Percentiles rank a stretch among this genome's conserved stretches.
These are phyloP conservation scores for Centropristis striata DNA, from an alignment of 2,113 vertebrate species.

Conservation along the genomic window DNA sequence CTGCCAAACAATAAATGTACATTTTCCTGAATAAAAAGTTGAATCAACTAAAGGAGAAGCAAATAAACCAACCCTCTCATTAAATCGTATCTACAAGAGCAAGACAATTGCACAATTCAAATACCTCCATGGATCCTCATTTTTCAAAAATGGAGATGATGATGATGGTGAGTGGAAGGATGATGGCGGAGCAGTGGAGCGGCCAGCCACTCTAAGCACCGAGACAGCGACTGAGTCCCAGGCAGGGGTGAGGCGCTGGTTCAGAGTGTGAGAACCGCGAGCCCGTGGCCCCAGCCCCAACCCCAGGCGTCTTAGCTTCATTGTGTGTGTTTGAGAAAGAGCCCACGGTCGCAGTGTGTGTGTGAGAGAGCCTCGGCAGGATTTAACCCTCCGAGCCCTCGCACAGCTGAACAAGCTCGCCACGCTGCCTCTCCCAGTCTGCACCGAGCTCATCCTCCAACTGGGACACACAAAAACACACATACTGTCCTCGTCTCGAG, in stretches of 20 bases:
- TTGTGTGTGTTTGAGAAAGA: slow-evolving; percentile 67
- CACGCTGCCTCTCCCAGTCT: slow-evolving; percentile 68
- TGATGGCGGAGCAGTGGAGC: slow-evolving; percentile 53
- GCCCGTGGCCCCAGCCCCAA: slow-evolving; percentile 63
- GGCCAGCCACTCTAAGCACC: slow-evolving; percentile 69
- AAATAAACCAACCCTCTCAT: slow-evolving; percentile 14
- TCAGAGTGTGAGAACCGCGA: slow-evolving; percentile 79
- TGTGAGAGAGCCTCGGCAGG: slow-evolving; percentile 66
- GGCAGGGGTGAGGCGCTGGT: slow-evolving; percentile 45
- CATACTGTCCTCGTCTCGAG: slow-evolving; percentile 64
- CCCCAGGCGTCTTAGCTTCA: slow-evolving; percentile 70
- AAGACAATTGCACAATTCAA: slow-evolving; percentile 18
- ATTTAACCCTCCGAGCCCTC: slow-evolving; percentile 82
- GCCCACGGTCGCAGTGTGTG: slow-evolving; percentile 53
- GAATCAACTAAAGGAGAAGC: not conserved
- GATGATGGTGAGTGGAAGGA: slow-evolving; percentile 25
- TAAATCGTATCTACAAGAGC: not conserved
- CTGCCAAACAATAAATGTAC: slow-evolving; percentile 3
- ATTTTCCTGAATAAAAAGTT: slow-evolving; percentile 5
- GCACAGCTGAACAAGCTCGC: slow-evolving; percentile 84
- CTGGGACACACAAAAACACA: slow-evolving; percentile 73
- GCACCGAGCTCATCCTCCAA: slow-evolving; percentile 67
- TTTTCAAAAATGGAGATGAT: slow-evolving; percentile 40
- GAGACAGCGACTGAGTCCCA: slow-evolving; percentile 57
- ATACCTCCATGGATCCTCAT: slow-evolving; percentile 82